Conservation (phyloP, 2,797 vertebrate genomes). For the Miichthys miiuy region DNA sequence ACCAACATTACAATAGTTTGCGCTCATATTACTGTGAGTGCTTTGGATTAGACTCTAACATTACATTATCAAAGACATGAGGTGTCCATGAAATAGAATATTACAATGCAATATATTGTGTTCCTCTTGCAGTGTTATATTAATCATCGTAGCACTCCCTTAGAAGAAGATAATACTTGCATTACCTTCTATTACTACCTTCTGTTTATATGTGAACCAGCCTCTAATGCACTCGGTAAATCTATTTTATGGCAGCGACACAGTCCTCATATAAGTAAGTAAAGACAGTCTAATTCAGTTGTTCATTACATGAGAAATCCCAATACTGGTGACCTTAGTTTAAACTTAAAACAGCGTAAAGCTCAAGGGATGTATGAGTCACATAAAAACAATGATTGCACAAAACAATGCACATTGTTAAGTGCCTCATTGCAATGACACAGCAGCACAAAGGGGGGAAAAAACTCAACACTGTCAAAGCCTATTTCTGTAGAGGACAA, state of each 20-base stretch:
- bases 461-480: constrained; percentile 14
- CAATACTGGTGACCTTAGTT: constrained; percentile 13
- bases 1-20: background rate
- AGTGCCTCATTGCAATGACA: constrained; percentile 8
- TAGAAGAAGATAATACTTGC: background rate
- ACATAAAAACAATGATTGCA: constrained; percentile 14
- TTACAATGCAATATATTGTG: background rate
- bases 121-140: background rate
- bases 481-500: constrained; percentile 17
- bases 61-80: background rate
- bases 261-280: background rate
- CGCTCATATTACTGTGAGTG: background rate
- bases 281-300: background rate
- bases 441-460: background rate
- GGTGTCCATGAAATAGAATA: background rate
- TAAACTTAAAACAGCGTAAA: constrained; percentile 29
- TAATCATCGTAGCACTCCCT: too few species aligned
- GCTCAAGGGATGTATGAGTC: background rate
- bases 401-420: constrained; percentile 26
- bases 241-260: background rate
- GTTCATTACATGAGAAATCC: background rate
- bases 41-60: background rate
- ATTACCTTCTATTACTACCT: background rate
- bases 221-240: background rate
- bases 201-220: background rate